These are phyloP conservation scores for Oophaga pumilio DNA, from an alignment of 2,113 vertebrate genomes.

Conservation along the genomic window DNA sequence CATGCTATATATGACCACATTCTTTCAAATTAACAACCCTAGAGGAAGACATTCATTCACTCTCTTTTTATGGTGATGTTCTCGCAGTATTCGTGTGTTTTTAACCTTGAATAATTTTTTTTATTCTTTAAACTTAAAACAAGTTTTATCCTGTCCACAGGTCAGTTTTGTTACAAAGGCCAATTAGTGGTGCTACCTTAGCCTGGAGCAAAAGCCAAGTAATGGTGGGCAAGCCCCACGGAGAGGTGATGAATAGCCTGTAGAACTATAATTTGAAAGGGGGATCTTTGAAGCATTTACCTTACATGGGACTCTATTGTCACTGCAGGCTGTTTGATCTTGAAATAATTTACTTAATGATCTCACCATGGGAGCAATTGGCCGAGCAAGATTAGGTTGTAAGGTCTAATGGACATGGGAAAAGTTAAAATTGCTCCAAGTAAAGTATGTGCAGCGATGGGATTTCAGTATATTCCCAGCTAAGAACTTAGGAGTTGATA, in stretches of 20 bases:
- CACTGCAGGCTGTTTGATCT: conserved; percentile 98
- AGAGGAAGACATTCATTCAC: conserved; percentile 81
- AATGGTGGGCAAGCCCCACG: conserved; percentile 87
- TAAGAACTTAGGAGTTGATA: conserved; percentile 58
- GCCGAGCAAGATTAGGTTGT: conserved; percentile 95
- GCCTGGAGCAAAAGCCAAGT: conserved; percentile 96
- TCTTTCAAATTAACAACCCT: conserved; percentile 74
- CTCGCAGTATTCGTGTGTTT: conserved; percentile 78
- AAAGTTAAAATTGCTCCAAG: conserved; percentile 80
- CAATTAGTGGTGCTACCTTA: conserved; percentile 98
- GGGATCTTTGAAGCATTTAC: conserved; percentile 93
- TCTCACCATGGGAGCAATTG: conserved; percentile 98
- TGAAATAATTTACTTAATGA: conserved; percentile 99
- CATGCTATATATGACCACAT: conserved; percentile 72
- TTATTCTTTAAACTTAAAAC: conserved; percentile 86
- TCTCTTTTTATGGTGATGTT: conserved; percentile 75
- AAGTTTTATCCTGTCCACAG: conserved; percentile 95
- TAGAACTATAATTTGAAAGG: conserved; percentile 94
- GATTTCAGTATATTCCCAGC: conserved; percentile 64
- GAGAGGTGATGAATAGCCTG: conserved; percentile 89
- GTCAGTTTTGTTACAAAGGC: conserved; percentile 98
- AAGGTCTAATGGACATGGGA: conserved; percentile 98
- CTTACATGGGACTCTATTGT: conserved; percentile 98
- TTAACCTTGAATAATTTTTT: conserved; percentile 88
- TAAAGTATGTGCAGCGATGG: conserved; percentile 69